phyloP scores from a whole-genome alignment of 2,113 vertebrate species.

The Oryzias melastigma region DNA sequence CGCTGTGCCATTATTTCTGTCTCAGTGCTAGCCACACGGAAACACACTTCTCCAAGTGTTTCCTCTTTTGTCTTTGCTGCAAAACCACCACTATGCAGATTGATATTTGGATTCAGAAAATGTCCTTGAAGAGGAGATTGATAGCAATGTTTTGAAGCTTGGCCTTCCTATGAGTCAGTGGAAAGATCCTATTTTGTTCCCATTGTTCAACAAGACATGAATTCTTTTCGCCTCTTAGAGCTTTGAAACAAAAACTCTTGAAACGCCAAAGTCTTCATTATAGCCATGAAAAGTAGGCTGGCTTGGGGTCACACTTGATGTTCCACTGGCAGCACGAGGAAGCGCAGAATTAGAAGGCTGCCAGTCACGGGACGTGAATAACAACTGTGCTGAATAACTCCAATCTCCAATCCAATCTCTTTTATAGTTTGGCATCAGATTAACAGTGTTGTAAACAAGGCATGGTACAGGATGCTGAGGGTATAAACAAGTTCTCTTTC shows the following conservation, averaged over 20 bases:
- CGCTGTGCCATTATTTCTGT: neutral
- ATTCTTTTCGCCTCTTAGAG: slow-evolving; percentile 53
- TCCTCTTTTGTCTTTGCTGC: slow-evolving; percentile 17
- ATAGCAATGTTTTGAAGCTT: slow-evolving; percentile 41
- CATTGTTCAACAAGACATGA: slow-evolving; percentile 63
- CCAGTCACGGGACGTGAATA: slow-evolving; percentile 51
- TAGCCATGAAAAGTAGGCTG: slow-evolving; percentile 58
- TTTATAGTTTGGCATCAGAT: slow-evolving; percentile 61
- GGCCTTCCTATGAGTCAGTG: slow-evolving; percentile 47
- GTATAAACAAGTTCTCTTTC: slow-evolving; percentile 45
- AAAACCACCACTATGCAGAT: slow-evolving; percentile 15
- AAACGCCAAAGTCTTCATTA: slow-evolving; percentile 64
- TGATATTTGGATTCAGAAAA: slow-evolving; percentile 32
- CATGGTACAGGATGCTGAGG: slow-evolving; percentile 38
- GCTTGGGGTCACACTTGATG: slow-evolving; percentile 68
- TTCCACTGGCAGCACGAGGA: slow-evolving; percentile 57
- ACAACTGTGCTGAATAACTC: slow-evolving; percentile 42
- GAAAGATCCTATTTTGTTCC: slow-evolving; percentile 59
- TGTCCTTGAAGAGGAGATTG: slow-evolving; percentile 30
- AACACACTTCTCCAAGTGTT: neutral
- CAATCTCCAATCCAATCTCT: slow-evolving; percentile 61
- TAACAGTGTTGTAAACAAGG: slow-evolving; percentile 63
- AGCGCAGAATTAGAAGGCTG: slow-evolving; percentile 55
- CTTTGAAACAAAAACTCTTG: slow-evolving; percentile 53
- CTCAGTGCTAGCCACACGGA: slow-evolving; percentile 8